Evolutionary conservation across 2,113 vertebrate species (phyloP), one percentile per base, ranked within the genome.

Genomic region (Catharus fuscescens): DNA sequence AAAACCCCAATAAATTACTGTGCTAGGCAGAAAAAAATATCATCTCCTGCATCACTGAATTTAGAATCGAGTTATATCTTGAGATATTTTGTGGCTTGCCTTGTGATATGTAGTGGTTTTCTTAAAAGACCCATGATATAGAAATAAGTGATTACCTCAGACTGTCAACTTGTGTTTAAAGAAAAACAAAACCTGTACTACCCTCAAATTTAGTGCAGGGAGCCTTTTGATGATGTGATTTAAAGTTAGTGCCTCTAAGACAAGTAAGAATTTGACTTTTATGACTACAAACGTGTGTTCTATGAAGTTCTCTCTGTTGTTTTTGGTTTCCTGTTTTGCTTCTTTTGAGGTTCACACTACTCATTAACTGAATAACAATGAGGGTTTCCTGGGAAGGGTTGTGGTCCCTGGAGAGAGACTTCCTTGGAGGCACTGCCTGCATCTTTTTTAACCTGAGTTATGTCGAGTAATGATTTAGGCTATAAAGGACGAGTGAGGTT

Each of bases 1-100:
- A 36, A 29, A 56, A 19, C 2, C 4, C 6, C 14, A 34, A 16
- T 10, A 1, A 18, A 36, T 8, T 31, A n/a, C 7, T 5, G 1
- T 52, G 9, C 65, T 53, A 36, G 8, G 9, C 28, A 65, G 28
- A 29, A 48, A 72, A 32, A 82, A 79, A 42, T 18, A 6, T 21
- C 0, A 32, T 86, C 45, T 61, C 3, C 50, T 80, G 9, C 32
- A 62, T 71, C 14, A 44, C 28, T 81, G 16, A 44, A 48, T 42
- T 28, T 71, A 31, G 8, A 28, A 42, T 62, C 10, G 36, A 26
- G 36, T 67, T 86, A 4, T 4, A 38, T 65, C 42, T 70, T 67
- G 47, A 59, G 71, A n/a, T 79, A 20, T 57, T 87, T 90, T 64
- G 36, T 2, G 3, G 18, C 16, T 13, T 76, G n/a, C 32, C 14